Evolutionary conservation across 2,888 invertebrate species (phyloP).

Genomic region (Hecatera dysodea): DNA sequence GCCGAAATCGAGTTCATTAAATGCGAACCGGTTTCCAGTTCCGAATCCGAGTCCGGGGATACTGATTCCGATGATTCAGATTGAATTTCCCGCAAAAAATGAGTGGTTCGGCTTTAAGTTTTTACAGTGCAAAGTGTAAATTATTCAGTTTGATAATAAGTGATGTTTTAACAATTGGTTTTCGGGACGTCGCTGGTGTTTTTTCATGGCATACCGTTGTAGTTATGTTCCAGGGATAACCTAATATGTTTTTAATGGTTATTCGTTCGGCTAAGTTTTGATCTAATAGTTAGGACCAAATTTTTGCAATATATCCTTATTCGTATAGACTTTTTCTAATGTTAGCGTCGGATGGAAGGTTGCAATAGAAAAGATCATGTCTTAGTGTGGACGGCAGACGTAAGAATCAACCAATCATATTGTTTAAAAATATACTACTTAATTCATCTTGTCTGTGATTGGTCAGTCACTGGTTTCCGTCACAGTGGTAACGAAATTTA

Average conservation of each 20-base stretch:
- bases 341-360: conserved; percentile 24
- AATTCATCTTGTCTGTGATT: no score
- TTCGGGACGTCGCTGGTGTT: not conserved
- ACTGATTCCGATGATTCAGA: conserved; percentile 67
- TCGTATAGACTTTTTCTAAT: conserved; percentile 26
- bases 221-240: conserved; percentile 32
- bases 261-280: conserved; percentile 4
- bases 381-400: no score
- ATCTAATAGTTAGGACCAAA: conserved; percentile 45
- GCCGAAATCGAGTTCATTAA: conserved; percentile 88
- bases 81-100: conserved; percentile 28
- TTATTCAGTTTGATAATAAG: not conserved
- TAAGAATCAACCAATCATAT: no score
- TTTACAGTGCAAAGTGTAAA: conserved; percentile 23
- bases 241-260: not conserved
- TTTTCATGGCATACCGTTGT: conserved; percentile 37
- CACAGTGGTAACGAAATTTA: no score
- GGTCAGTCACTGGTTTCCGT: no score
- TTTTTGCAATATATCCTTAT: conserved; percentile 41
- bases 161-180: not conserved
- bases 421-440: no score
- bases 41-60: conserved; percentile 78
- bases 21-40: conserved; percentile 85
- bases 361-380: not conserved
- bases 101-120: conserved; percentile 21